phyloP scores from a whole-genome alignment of 2,888 invertebrate species.

The Deroplatys truncata region DNA sequence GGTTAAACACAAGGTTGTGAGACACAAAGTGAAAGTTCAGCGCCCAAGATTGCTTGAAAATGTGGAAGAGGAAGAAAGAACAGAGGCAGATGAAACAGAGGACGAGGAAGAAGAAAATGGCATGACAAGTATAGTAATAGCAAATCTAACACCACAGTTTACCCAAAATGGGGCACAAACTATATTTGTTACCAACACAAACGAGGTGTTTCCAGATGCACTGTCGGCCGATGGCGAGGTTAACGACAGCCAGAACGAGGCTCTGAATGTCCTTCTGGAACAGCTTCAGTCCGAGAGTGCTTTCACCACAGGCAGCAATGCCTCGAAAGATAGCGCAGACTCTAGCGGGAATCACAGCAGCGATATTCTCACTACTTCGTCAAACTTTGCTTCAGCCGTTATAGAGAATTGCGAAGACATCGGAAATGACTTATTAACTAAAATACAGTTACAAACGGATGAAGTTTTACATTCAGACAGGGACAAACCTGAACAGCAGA shows the following conservation, averaged over 20 bases:
- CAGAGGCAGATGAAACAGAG: background rate
- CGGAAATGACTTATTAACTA: background rate
- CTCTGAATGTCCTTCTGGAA: background rate
- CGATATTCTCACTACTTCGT: background rate
- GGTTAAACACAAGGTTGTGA: constrained; percentile 16
- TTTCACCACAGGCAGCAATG: background rate
- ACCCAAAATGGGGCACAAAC: background rate
- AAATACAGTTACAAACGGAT: background rate
- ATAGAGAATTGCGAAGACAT: background rate
- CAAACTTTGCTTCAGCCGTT: background rate
- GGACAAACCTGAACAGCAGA: background rate
- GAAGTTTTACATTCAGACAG: background rate
- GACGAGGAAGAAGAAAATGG: background rate
- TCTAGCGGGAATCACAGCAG: background rate
- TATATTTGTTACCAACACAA: constrained; percentile 5
- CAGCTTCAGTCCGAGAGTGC: background rate
- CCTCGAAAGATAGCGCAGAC: background rate
- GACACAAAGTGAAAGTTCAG: background rate
- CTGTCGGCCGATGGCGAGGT: background rate
- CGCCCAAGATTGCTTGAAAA: background rate
- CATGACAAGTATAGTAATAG: constrained; percentile 6
- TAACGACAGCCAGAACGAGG: background rate
- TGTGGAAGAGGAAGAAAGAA: background rate
- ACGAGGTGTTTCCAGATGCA: background rate
- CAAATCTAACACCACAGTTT: background rate